Conservation (phyloP, 2,797 vertebrate genomes). For the Takifugu rubripes region DNA sequence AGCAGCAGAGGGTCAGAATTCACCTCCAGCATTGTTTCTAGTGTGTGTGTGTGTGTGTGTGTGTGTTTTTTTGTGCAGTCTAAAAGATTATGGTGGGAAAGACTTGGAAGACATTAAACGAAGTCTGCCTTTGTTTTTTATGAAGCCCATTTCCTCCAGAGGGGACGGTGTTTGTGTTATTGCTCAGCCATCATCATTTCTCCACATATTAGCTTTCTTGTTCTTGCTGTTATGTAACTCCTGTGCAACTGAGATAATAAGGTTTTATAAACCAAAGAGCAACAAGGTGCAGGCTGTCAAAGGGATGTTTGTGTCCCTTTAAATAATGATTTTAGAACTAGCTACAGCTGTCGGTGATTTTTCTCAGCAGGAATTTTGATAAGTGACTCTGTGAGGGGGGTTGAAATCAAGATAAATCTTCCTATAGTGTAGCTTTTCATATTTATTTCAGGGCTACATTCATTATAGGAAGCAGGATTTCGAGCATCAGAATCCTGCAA, state of each 20-base stretch:
- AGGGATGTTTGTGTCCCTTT: conserved; percentile 7
- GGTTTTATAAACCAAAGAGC: conserved; percentile 7
- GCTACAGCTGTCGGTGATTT: conserved; percentile 14
- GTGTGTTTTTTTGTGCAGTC: conserved; percentile 14
- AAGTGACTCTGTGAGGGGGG: neutral
- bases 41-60: conserved; percentile 1
- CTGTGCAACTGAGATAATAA: conserved; percentile 11
- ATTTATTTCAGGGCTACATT: no score
- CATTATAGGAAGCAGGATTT: no score
- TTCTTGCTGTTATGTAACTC: conserved; percentile 4
- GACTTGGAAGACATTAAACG: conserved; percentile 9
- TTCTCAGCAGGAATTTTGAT: conserved; percentile 2
- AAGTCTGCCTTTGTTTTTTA: conserved; percentile 4
- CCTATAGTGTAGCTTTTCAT: neutral
- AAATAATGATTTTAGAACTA: conserved; percentile 12
- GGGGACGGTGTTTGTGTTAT: conserved; percentile 7
- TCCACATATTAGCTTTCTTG: neutral
- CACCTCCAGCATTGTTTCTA: conserved; percentile 14
- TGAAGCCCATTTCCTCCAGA: conserved; percentile 9
- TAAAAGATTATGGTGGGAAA: conserved; percentile 17
- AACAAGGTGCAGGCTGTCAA: conserved; percentile 7
- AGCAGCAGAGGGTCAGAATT: conserved; percentile 20
- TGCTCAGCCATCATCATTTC: conserved; percentile 7
- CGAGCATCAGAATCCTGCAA: no score
- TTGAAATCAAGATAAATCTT: no score